Evolutionary conservation across 2,888 invertebrate genomes (phyloP).

Genomic region (Agrochola litura): DNA sequence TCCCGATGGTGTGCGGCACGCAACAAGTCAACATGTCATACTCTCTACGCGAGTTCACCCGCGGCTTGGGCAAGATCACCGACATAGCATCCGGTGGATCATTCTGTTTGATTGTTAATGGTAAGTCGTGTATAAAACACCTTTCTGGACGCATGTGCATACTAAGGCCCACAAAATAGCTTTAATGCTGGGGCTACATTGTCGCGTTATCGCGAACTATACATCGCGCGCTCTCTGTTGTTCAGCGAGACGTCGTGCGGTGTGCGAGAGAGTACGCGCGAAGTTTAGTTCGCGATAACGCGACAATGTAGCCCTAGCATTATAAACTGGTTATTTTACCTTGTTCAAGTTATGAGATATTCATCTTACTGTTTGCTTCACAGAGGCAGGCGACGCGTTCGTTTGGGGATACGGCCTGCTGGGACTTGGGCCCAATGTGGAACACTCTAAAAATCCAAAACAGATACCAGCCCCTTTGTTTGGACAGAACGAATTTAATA

Average conservation of each 20-base stretch:
- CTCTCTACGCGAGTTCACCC: slow-evolving; percentile 90
- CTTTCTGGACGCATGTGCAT: background rate
- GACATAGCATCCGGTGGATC: slow-evolving; percentile 97
- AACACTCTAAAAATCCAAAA: slow-evolving; percentile 92
- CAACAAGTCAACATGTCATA: slow-evolving; percentile 95
- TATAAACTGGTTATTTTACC: background rate
- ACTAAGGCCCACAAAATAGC: background rate
- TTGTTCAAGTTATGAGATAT: background rate
- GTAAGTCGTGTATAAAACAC: slow-evolving; percentile 72
- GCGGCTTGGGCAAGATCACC: slow-evolving; percentile 93
- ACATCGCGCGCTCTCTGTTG: no score
- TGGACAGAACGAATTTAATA: slow-evolving; percentile 95
- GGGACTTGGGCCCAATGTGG: slow-evolving; percentile 96
- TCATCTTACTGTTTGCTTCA: slow-evolving; percentile 61
- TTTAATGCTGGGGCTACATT: background rate
- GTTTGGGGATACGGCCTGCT: slow-evolving; percentile 98
- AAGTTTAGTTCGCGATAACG: no score
- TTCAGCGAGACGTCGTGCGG: no score
- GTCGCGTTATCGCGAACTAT: no score
- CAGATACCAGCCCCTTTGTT: slow-evolving; percentile 95
- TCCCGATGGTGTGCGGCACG: slow-evolving; percentile 88
- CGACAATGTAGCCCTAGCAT: no score
- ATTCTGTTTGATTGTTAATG: slow-evolving; percentile 95
- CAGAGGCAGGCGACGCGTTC: slow-evolving; percentile 95
- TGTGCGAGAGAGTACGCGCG: no score